Evolutionary conservation across 30 jellyfish, hydroid and myxozoan species (phyloP).

Genomic region (Nemopilema nomurai): DNA sequence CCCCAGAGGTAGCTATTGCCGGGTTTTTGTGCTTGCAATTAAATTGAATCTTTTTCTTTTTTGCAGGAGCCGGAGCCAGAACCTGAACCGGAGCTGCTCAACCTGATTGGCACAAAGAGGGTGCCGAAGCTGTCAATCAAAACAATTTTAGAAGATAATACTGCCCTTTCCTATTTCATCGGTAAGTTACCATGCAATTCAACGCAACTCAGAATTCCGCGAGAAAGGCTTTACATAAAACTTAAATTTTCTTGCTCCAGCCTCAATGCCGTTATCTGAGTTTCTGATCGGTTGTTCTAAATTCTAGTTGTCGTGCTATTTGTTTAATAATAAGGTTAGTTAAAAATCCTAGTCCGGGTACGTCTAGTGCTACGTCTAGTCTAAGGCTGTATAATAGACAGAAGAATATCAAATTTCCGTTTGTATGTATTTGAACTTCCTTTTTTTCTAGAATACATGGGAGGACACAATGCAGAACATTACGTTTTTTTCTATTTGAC

Average conservation of each 20-base stretch:
- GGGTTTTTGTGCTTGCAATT: background rate
- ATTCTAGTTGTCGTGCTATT: too few species aligned
- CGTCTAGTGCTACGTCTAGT: too few species aligned
- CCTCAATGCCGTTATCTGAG: too few species aligned
- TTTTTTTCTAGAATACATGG: constrained; percentile 82
- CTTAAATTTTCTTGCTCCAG: too few species aligned
- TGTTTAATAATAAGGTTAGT: too few species aligned
- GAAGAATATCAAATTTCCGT: too few species aligned
- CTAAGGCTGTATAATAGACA: too few species aligned
- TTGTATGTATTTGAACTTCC: background rate
- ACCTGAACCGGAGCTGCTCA: constrained; percentile 76
- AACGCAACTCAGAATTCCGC: background rate
- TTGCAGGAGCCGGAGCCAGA: constrained; percentile 46
- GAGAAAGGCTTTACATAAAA: too few species aligned
- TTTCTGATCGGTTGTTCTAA: too few species aligned
- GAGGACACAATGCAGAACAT: constrained; percentile 93
- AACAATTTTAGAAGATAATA: constrained; percentile 82
- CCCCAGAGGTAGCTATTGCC: background rate
- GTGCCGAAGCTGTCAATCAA: constrained; percentile 74
- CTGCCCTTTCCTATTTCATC: constrained; percentile 90
- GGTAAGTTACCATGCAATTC: constrained; percentile 38
- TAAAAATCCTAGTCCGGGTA: too few species aligned
- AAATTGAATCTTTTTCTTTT: too few species aligned
- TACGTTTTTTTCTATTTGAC: constrained; percentile 90
- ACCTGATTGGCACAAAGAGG: constrained; percentile 62